These are phyloP conservation scores for Protobothrops flavoviridis DNA, from an alignment of 2,113 vertebrate species.

Conservation along the genomic window DNA sequence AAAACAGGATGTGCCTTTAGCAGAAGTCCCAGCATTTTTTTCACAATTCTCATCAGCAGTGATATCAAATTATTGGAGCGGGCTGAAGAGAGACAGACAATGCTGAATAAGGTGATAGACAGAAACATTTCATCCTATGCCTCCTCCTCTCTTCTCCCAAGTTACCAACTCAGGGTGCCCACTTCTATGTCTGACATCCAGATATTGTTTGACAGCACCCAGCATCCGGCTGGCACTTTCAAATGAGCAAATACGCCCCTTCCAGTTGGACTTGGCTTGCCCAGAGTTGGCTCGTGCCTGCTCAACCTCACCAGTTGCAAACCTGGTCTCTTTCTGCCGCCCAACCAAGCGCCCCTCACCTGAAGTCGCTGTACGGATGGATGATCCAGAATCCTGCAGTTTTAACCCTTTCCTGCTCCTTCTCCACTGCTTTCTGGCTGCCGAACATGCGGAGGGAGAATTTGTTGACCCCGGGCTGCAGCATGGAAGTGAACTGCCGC, in stretches of 20 bases:
- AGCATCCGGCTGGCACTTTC: not conserved
- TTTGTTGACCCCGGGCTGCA: slow-evolving; percentile 99
- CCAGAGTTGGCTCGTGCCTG: not conserved
- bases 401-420: slow-evolving; percentile 97
- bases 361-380: slow-evolving; percentile 99
- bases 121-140: not conserved
- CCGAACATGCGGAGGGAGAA: slow-evolving; percentile 99
- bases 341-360: slow-evolving; percentile 75
- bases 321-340: not conserved
- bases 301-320: not conserved
- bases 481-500: slow-evolving; percentile 95
- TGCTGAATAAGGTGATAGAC: not conserved
- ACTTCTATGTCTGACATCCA: not conserved
- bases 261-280: not conserved
- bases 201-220: not conserved
- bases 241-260: not conserved
- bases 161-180: not conserved
- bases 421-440: slow-evolving; percentile 98
- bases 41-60: not conserved
- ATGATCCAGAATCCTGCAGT: slow-evolving; percentile 99
- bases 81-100: not conserved
- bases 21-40: not conserved
- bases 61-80: too few species aligned
- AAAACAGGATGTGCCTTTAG: not conserved
- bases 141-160: not conserved